Percentiles rank a stretch among this genome's conserved stretches.
Conservation (phyloP, 2,113 vertebrate genomes). For the Catagonus wagneri region DNA sequence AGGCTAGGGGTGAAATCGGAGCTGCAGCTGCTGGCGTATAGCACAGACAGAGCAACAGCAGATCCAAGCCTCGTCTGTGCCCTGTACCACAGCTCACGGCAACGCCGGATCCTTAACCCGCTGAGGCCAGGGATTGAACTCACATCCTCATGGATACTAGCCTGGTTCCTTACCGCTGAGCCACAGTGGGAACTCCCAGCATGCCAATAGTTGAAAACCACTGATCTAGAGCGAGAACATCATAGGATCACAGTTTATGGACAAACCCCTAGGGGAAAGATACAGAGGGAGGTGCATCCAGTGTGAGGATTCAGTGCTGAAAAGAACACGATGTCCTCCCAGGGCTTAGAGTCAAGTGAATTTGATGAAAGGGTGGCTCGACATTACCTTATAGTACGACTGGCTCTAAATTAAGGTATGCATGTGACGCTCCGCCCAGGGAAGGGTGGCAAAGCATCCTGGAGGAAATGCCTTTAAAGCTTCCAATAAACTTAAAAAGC, state of each 20-base stretch:
- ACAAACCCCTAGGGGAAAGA: background rate
- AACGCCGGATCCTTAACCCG: too few relatives aligned
- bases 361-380: background rate
- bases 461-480: background rate
- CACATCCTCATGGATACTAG: too few relatives aligned
- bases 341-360: background rate
- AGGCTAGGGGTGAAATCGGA: too few relatives aligned
- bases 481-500: background rate
- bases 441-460: background rate
- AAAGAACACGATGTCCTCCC: background rate
- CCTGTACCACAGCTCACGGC: too few relatives aligned
- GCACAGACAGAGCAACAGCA: too few relatives aligned
- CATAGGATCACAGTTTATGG: background rate
- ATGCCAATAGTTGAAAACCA: background rate
- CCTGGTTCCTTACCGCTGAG: too few relatives aligned
- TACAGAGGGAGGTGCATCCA: background rate
- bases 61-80: too few relatives aligned
- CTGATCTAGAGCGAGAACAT: background rate
- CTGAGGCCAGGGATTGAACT: too few relatives aligned
- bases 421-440: background rate
- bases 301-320: background rate
- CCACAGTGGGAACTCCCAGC: too few relatives aligned
- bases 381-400: too few relatives aligned
- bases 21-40: too few relatives aligned
- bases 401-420: background rate